Evolutionary conservation across 2,113 vertebrate species (phyloP), one percentile per base, ranked within the genome.

Genomic region (Prietella phreatophila): DNA sequence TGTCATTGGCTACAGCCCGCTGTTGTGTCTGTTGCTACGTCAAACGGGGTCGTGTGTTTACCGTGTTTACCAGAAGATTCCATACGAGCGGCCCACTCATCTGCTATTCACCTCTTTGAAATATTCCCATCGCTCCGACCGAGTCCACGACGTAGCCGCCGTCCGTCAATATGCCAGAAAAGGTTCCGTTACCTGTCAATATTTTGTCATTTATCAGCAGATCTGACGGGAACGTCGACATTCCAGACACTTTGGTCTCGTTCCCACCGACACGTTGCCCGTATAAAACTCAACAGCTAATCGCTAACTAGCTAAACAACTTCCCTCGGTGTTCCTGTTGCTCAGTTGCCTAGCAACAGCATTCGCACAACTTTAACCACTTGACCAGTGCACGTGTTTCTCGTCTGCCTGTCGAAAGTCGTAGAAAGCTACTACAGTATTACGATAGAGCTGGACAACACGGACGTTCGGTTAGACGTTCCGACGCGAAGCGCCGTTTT

Each of bases 11-110:
- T 42, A 30, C 82, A 63, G 60, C 25, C 13, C 36, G 11, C 13
- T 83, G 82, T 83, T 83, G 82, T 83, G 82, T 83, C 60, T 83
- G 82, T 83, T 83, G 58, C 82, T 47, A 83, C 60, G 58, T 61
- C 60, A 10, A n/a, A 7, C 60, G 5, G 20, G 20, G 58, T n/a
- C 20, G 58, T 14, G 81, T 83, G 80, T 82, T 82, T 60, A 61
- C 11, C 19, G 56, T 36, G 55, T 82, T 82, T 60, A 82, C 30
- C 3, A 61, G 81, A 83, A 42, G 36, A 63, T 83, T 83, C 81
- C 81, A 42, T 61, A 63, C 11, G 19, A 25, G 25, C 33, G 2
- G 80, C 30, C 79, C 56, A 60, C 80, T 82, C 33, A 2, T 82
- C 19, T 2, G 15, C 4, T 36, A 60, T 2, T 60, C 55, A 60